These are phyloP conservation scores for Tetragonula clypearis DNA, from an alignment of 1,140 invertebrate genomes.

Conservation along the genomic window DNA sequence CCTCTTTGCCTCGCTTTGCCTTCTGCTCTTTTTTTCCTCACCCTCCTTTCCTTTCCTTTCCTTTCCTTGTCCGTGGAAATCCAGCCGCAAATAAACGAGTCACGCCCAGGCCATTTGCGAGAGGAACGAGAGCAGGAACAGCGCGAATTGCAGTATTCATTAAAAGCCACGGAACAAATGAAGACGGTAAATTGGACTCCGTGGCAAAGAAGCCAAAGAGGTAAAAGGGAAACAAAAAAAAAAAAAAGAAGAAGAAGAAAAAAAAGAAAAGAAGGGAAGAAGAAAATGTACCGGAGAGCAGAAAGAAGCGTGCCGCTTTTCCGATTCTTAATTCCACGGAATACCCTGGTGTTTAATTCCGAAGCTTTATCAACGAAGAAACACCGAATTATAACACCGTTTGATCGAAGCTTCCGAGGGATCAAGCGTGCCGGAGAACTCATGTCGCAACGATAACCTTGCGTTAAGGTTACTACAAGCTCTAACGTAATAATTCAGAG, in stretches of 20 bases:
- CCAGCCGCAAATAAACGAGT: conserved; percentile 61
- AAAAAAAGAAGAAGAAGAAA: not conserved
- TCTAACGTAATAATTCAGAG: conserved; percentile 54
- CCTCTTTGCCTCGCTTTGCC: not conserved
- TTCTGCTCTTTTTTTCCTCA: not conserved
- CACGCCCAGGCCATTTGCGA: conserved; percentile 65
- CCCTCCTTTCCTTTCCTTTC: not conserved
- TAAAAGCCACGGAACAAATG: conserved; percentile 51
- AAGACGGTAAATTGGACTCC: conserved; percentile 42
- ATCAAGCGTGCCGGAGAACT: not conserved
- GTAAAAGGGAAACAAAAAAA: too few species aligned
- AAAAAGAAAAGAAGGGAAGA: not conserved
- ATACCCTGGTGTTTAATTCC: not conserved
- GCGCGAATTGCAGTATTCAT: conserved; percentile 55
- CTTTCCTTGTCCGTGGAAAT: conserved; percentile 41
- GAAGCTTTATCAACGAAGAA: not conserved
- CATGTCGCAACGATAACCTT: not conserved
- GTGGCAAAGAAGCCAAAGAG: conserved; percentile 1
- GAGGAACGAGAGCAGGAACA: conserved; percentile 49
- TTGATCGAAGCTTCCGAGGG: conserved; percentile 3
- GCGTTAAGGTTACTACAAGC: not conserved
- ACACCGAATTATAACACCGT: not conserved
- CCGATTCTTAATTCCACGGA: conserved; percentile 25
- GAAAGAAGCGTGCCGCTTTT: not conserved
- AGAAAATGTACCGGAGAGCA: too few species aligned